Conservation (phyloP, 2,113 vertebrate genomes). For the Conger conger region DNA sequence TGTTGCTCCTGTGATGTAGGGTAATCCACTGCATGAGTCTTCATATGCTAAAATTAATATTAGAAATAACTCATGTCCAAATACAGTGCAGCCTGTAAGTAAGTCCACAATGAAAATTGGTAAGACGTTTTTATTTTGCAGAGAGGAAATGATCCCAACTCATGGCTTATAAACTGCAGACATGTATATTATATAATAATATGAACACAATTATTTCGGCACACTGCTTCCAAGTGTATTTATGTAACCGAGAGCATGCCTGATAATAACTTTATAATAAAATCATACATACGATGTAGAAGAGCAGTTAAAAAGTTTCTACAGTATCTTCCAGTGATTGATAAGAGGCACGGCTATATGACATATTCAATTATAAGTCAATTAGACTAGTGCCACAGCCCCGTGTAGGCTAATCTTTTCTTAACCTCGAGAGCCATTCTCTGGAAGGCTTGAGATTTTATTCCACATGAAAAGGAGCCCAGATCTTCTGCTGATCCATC, state of each 20-base stretch:
- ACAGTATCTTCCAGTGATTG: neutral
- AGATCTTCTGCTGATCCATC: neutral
- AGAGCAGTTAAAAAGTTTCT: neutral
- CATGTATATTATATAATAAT: conserved; percentile 1
- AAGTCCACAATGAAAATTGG: neutral
- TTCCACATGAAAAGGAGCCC: neutral
- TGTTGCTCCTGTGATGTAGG: too few relatives aligned
- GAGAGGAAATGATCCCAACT: neutral
- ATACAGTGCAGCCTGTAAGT: too few relatives aligned
- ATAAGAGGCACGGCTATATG: neutral
- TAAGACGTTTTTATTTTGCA: neutral
- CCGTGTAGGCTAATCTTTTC: too few relatives aligned
- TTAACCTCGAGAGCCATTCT: neutral
- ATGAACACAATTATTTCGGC: neutral
- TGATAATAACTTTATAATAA: neutral
- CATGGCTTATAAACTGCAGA: neutral
- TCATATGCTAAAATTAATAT: too few relatives aligned
- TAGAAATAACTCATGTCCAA: too few relatives aligned
- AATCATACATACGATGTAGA: neutral
- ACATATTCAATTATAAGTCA: neutral
- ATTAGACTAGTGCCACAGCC: neutral
- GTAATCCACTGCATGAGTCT: too few relatives aligned
- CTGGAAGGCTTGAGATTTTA: neutral
- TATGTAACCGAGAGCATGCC: neutral
- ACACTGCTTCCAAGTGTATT: conserved; percentile 12